phyloP scores from a whole-genome alignment of 2,797 vertebrate species.

The Microctenopoma stevenorrisi region DNA sequence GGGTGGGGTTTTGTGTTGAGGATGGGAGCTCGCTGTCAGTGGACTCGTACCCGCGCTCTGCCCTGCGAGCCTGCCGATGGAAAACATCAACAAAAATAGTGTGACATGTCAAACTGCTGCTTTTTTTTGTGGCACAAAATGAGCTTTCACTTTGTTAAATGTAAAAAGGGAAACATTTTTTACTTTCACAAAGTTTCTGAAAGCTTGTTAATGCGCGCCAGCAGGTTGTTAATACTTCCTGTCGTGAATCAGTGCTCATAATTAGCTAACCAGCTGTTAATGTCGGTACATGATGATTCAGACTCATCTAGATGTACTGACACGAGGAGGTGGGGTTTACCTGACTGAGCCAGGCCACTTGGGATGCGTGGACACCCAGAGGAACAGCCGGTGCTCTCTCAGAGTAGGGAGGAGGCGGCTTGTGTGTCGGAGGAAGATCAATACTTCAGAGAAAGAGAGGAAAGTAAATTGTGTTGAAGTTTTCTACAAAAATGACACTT shows the following conservation, averaged over 20 bases:
- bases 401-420: conserved; percentile 82
- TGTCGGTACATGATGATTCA: conserved; percentile 34
- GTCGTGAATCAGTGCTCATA: conserved; percentile 37
- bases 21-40: conserved; percentile 42
- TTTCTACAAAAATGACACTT: conserved; percentile 7
- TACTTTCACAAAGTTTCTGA: too few relatives aligned
- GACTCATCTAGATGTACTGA: neutral
- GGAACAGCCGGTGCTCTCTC: conserved; percentile 78
- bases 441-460: conserved; percentile 72
- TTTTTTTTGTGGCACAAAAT: neutral
- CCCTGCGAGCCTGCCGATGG: conserved; percentile 66
- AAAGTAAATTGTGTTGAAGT: conserved; percentile 15
- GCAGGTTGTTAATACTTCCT: conserved; percentile 20
- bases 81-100: neutral
- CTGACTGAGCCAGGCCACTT: conserved; percentile 83
- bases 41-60: conserved; percentile 58
- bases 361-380: conserved; percentile 80
- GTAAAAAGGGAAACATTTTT: neutral
- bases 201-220: conserved; percentile 17
- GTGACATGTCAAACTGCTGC: neutral
- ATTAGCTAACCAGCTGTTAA: conserved; percentile 15
- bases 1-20: conserved; percentile 49
- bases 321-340: conserved; percentile 53
- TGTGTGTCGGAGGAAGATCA: conserved; percentile 87
- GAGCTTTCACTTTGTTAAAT: neutral